These are phyloP conservation scores for Cercopithecus mona DNA, from an alignment of 2,113 vertebrate genomes.

Conservation along the genomic window DNA sequence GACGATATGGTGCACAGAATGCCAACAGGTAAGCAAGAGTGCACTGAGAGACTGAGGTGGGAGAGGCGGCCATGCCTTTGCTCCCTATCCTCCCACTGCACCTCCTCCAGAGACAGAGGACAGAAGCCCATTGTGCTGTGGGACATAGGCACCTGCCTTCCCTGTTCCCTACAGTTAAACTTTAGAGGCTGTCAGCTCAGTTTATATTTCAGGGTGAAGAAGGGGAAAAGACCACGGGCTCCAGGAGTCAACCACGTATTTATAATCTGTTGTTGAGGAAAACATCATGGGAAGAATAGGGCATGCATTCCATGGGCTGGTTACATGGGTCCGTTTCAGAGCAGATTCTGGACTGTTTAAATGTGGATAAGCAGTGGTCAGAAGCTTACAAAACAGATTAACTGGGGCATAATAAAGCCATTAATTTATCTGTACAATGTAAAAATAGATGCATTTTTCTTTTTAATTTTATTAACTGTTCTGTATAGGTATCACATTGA, in stretches of 20 bases:
- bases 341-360: neutral
- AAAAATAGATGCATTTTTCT: conserved; percentile 2
- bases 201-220: conserved; percentile 3
- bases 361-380: neutral
- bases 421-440: neutral
- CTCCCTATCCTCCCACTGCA: neutral
- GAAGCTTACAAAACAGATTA: conserved; percentile 10
- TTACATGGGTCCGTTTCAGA: neutral
- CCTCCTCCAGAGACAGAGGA: neutral
- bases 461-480: neutral
- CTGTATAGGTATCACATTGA: neutral
- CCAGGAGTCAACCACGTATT: neutral
- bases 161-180: neutral
- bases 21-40: neutral
- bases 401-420: neutral
- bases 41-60: neutral
- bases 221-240: neutral
- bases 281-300: neutral
- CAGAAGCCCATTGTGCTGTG: neutral
- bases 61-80: neutral
- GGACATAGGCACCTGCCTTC: neutral
- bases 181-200: neutral
- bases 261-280: neutral
- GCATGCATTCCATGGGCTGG: neutral
- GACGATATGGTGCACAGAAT: neutral